Base-by-base conservation (phyloP, 2,113 vertebrate genomes). In the Thamnaconus septentrionalis region DNA sequence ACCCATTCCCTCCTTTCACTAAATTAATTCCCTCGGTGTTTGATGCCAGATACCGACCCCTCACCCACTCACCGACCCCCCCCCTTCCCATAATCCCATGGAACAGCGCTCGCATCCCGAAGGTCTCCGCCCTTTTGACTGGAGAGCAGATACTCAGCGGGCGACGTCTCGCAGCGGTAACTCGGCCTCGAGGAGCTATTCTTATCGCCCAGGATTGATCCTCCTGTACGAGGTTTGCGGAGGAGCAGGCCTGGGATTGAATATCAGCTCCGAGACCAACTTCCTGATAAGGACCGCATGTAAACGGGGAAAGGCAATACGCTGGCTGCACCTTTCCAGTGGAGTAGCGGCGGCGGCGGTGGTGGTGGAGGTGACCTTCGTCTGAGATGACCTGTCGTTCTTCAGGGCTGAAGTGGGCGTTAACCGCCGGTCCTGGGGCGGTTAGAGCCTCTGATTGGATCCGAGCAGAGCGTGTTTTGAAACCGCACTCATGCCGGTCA, bases 321-420 rank as follows among this genome's bases (percentile, higher is more conserved):
- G 18, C 18, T 31, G 18, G 1, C 48, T 50, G 48, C 48, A 50
- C 48, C 48, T 50, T 11, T 48, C 47, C n/a, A 50, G 6, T 8
- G 8, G 68, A 44, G 9, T 6, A 59, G 55, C 18, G 44, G 56
- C 56, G 53, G 10, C 49, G 56, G 18, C 18, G 18, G 18, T 31
- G 18, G 18, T 31, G 18, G 39, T 59, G 56, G 72, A 73, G 73
- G 72, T 82, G 75, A 87, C 80, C 79, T 82, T 83, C 74, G 42
- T 44, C 18, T 61, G 49, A 60, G 54, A 53, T 8, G 12, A 73
- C 65, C 69, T 47, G 0, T 49, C 63, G 73, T 75, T 77, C 70
- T 71, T 67, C 18, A 58, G 54, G 73, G 58, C 39, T 71, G 63
- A 78, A 77, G 66, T 72, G 39, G 47, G 46, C 69, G 45, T 69